Evolutionary conservation across 2,797 vertebrate species (phyloP).

Genomic region (Tapera naevia): DNA sequence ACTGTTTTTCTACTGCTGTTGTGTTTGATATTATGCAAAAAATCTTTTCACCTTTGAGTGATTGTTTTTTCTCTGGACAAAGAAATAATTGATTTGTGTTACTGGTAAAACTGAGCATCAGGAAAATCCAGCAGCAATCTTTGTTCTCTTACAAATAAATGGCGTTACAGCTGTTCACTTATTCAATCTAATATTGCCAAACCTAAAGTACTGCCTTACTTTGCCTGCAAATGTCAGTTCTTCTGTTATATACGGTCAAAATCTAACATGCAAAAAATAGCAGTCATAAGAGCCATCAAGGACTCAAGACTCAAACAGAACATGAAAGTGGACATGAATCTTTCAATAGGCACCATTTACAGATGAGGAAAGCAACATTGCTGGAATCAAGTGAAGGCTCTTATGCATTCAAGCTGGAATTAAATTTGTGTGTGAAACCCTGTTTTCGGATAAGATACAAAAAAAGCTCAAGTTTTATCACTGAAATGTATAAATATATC

Average conservation of each 20-base stretch:
- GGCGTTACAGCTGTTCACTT: background rate
- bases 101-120: background rate
- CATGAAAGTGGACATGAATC: background rate
- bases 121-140: background rate
- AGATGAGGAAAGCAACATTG: background rate
- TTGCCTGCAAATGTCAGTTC: background rate
- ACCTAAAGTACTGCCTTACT: background rate
- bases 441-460: background rate
- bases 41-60: background rate
- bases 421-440: background rate
- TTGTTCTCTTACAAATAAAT: background rate
- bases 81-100: background rate
- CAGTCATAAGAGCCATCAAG: background rate
- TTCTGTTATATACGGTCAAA: background rate
- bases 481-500: background rate
- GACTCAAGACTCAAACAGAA: background rate
- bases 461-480: accelerated
- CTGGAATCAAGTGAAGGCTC: background rate
- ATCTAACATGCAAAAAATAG: background rate
- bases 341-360: background rate
- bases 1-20: background rate
- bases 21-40: background rate
- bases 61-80: background rate
- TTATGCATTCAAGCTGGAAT: background rate
- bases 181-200: background rate